Conservation (phyloP, 2,113 vertebrate species). For the Pongo pygmaeus region DNA sequence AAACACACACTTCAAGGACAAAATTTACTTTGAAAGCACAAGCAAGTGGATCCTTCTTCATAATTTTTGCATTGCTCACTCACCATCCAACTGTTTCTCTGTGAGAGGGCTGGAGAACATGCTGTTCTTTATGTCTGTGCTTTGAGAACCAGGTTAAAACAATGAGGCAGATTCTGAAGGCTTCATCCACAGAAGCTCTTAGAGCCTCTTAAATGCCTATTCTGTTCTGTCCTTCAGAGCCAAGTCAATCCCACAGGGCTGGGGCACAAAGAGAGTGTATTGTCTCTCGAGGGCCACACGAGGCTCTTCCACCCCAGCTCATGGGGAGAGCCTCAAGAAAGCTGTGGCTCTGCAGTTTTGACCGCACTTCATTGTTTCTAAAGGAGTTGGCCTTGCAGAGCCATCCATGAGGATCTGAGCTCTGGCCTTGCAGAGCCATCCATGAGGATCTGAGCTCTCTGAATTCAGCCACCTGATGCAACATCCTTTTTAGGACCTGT, state of each 20-base stretch:
- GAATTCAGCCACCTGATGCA: neutral
- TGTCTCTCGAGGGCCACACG: no score
- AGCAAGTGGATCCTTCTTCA: neutral
- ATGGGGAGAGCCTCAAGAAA: neutral
- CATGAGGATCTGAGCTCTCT: neutral
- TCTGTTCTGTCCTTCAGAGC: neutral
- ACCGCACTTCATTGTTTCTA: neutral
- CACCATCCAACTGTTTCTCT: neutral
- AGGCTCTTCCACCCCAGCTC: neutral
- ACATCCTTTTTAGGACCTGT: neutral
- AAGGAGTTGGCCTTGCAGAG: neutral
- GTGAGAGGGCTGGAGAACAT: neutral
- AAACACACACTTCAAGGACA: slow-evolving; percentile 60
- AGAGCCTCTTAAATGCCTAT: neutral
- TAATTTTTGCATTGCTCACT: neutral
- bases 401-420: neutral
- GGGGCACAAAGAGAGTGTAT: accelerated
- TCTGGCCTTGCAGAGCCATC: neutral
- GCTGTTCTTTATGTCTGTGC: neutral
- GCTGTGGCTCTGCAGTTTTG: neutral
- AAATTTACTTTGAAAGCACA: slow-evolving; percentile 52
- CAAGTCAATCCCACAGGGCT: accelerated
- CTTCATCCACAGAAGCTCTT: neutral
- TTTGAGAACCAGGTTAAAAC: neutral
- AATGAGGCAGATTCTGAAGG: neutral